These are phyloP conservation scores for Galbula dea DNA, from an alignment of 2,113 vertebrate genomes.

Conservation along the genomic window DNA sequence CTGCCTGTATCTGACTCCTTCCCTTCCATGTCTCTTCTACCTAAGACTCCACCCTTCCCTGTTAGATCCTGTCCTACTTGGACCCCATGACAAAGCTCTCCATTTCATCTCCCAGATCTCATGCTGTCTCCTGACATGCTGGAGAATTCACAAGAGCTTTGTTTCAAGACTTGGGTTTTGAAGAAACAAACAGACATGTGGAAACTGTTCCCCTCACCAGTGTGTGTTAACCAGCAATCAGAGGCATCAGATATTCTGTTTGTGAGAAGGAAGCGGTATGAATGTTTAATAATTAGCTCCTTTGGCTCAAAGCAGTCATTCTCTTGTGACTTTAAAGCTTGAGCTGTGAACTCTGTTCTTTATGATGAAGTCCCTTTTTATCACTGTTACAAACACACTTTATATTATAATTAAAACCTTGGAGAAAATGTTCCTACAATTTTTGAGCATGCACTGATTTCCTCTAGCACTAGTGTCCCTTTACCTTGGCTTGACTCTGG, in stretches of 20 bases:
- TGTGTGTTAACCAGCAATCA: background rate
- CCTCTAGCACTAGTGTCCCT: background rate
- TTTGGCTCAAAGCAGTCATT: background rate
- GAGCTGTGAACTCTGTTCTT: background rate
- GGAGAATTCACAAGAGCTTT: background rate
- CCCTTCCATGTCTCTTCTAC: background rate
- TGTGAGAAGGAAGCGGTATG: background rate
- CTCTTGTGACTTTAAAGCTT: background rate
- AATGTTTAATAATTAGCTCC: constrained; percentile 4
- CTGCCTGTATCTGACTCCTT: background rate
- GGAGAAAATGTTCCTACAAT: background rate
- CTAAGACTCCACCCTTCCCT: background rate
- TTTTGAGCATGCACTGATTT: background rate
- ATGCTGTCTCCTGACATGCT: background rate
- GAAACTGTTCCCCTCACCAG: background rate
- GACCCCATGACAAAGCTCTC: background rate
- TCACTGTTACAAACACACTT: background rate
- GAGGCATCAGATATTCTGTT: background rate
- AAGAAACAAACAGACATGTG: background rate
- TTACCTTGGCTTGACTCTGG: background rate
- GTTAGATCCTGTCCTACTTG: background rate
- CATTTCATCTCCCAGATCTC: background rate
- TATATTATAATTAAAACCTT: background rate
- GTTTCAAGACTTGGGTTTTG: background rate
- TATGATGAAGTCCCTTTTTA: background rate